Base-by-base conservation (phyloP, 1,140 invertebrate species). In the Lepidurus apus region DNA sequence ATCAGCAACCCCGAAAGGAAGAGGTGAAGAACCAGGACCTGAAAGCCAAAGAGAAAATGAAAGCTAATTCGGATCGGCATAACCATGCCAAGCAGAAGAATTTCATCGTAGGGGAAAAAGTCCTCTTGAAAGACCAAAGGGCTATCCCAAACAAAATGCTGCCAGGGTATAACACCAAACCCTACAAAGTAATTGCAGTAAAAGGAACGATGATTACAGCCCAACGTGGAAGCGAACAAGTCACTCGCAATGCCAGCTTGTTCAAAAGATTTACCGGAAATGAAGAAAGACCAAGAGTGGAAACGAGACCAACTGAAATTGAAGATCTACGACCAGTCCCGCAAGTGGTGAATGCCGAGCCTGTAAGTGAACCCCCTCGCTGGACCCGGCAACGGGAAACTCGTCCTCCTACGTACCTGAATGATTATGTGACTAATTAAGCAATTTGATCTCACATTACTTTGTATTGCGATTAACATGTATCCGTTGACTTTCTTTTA, bases 141-240 rank as follows among this genome's bases (percentile, higher is more conserved):
- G 45, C 45, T 47, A 47, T 47, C 45, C 45, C 45, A 47, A 77
- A 77, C 43, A 77, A 77, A 42, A 43, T 65, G 24, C 42, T 47
- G 6, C 43, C 76, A 26, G 43, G 11, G 44, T 77, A 53, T 47
- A 21, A 77, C 43, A 44, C 45, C n/a, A 53, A 77, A n/a, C 76
- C 76, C n/a, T 47, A 53, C 45, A 53, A 47, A 26, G 44, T 77
- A 24, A 47, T 65, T 53, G 45, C 26, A 26, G 10, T 47, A 21
- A 77, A 77, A 45, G 76, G 76, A 45, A 53, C 13, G 13, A 77
- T 77, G 76, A 21, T 77, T 13, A 77, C 76, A 24, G 76, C 76
- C 21, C 21, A 77, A 47, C 21, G 34, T 21, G 45, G 45, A 17
- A 17, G 24, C 53, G 43, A 53, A 45, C n/a, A 21, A 43, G 44